Evolutionary conservation across 2,888 invertebrate genomes (phyloP), one percentile per base, ranked within the genome.

Genomic region (Myopa testacea): DNA sequence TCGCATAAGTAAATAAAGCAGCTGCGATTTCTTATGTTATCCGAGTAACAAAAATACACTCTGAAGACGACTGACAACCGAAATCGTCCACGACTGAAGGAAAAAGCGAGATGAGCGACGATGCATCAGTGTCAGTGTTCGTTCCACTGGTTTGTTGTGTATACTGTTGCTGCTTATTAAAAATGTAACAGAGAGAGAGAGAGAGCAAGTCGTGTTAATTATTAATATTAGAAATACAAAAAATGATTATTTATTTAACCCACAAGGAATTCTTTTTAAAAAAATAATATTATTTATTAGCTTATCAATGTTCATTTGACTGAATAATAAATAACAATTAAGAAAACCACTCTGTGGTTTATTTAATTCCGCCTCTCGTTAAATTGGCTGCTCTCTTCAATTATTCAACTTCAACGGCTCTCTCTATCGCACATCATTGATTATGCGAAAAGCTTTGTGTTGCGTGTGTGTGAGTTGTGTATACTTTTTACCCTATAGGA

Each of bases 11-110:
- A 5, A 10, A 16, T 58, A n/a, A 52, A 65, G 16, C 19, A 34
- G 77, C 60, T 52, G 68, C 73, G 73, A 58, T 52, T 60, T 72
- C 37, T 78, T 80, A 79, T 84, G 84, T 52, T 79, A 62, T 78
- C 84, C 84, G 80, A 81, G 80, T 84, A 70, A 75, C 76, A 78
- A 84, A 81, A 82, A 84, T 84, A 84, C 84, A 83, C 84, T 84
- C 81, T 82, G 84, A 84, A 84, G 83, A 84, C 83, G 83, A 84
- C 83, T 83, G 82, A 81, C 81, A 82, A 81, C 80, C 78, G 79
- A 71, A 74, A 76, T 78, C 76, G 79, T 78, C 79, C 78, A 80
- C 78, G 75, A 75, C 69, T 75, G 76, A 72, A 78, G 37, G 76
- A 62, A 76, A 37, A 65, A 63, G 75, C 50, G 72, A 71, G 76